These are phyloP conservation scores for Sweltsa coloradensis DNA, from an alignment of 1,140 invertebrate genomes.

Conservation along the genomic window DNA sequence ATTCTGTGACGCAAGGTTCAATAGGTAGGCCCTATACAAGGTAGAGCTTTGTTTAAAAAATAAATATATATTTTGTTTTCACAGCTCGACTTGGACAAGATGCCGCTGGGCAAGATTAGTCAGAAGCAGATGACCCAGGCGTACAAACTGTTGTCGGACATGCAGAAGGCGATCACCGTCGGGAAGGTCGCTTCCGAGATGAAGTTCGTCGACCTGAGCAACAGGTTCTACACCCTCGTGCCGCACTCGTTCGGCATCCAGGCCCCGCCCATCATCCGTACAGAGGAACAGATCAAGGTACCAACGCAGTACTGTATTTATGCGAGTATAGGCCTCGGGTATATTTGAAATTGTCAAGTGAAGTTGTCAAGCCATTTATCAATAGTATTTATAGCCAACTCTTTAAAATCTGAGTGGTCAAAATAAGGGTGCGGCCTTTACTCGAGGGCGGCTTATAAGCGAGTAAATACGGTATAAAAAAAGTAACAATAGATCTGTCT, in stretches of 20 bases:
- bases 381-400: too few species aligned
- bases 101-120: slow-evolving; percentile 94
- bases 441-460: too few species aligned
- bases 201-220: slow-evolving; percentile 70
- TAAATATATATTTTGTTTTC: slow-evolving; percentile 16
- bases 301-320: too few species aligned
- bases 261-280: slow-evolving; percentile 69
- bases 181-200: slow-evolving; percentile 35
- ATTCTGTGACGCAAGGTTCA: neutral
- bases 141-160: slow-evolving; percentile 66
- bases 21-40: neutral
- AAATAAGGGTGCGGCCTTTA: too few species aligned
- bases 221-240: slow-evolving; percentile 87
- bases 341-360: too few species aligned
- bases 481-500: too few species aligned
- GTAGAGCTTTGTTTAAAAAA: neutral
- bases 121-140: slow-evolving; percentile 80
- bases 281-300: slow-evolving; percentile 59
- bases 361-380: too few species aligned
- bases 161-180: slow-evolving; percentile 45
- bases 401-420: too few species aligned
- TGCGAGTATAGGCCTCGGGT: too few species aligned
- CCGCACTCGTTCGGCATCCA: slow-evolving; percentile 88
- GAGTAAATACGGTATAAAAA: too few species aligned
- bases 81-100: slow-evolving; percentile 86